Evolutionary conservation across 2,113 vertebrate genomes (phyloP), one percentile per base, ranked within the genome.

Genomic region (Xiphias gladius): DNA sequence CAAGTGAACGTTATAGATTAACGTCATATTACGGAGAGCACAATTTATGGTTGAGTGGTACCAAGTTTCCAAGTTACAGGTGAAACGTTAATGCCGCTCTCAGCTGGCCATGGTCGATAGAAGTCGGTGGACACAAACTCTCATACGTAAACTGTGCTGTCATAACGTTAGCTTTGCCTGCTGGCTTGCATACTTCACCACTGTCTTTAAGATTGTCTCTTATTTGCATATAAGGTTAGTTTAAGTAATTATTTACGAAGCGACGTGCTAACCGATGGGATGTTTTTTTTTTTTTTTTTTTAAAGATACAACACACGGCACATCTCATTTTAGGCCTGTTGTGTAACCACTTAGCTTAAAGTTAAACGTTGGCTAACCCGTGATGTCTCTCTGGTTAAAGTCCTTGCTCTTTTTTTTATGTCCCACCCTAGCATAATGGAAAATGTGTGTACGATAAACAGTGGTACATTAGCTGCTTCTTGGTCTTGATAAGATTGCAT

Each of bases 361-460:
- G 20, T 61, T 73, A 74, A 79, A 68, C 26, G 13, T 64, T 78
- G 17, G 17, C 28, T 10, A 48, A 48, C 20, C 2, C 1, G 0
- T 65, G 35, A 37, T 66, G 73, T 32, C 19, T 41, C 1, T 14
- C n/a, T 59, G 55, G 55, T n/a, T 82, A 59, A 82, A 77, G 63
- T 86, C 57, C 62, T 52, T 43, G 10, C 12, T 22, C 35, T 17
- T n/a, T 69, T 2, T 52, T 65, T 35, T 3, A n/a, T 37, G 24
- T 35, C 30, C 61, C 48, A 76, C 62, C 39, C 39, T 4, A 9
- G 19, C 7, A 16, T 78, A 4, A 58, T 79, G 74, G 80, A 58
- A 78, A 68, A 75, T 37, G 26, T 37, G 41, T 72, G 14, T 17
- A 79, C 2, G 26, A 39, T 6, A 55, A 37, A 48, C 43, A 19